A percentile compares a stretch with the other conserved stretches of the same genome.
These are phyloP conservation scores for Sceloporus tristichus DNA, from an alignment of 2,113 vertebrate genomes.

Conservation along the genomic window DNA sequence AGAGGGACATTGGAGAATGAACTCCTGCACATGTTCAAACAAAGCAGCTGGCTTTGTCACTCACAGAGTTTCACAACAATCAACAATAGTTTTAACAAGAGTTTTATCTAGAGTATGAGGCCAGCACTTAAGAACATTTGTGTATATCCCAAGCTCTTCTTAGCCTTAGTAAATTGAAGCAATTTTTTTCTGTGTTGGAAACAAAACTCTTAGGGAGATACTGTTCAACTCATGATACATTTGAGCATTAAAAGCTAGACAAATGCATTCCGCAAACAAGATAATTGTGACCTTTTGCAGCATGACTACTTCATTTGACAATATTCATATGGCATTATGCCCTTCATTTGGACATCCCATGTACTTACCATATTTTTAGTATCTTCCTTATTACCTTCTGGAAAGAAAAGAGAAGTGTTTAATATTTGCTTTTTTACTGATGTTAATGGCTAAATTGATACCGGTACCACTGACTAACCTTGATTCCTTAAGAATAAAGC, in stretches of 20 bases:
- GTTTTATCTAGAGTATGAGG: not conserved
- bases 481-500: not conserved
- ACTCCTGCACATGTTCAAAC: conserved; percentile 11
- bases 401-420: too few species aligned
- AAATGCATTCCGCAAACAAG: not conserved
- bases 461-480: not conserved
- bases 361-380: too few species aligned
- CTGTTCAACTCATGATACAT: not conserved
- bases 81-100: conserved; percentile 8
- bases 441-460: not conserved
- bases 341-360: too few species aligned
- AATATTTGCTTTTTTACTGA: not conserved
- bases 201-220: too few species aligned
- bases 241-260: not conserved
- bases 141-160: not conserved
- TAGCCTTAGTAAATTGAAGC: too few species aligned
- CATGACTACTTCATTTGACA: too few species aligned
- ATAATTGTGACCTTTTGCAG: too few species aligned
- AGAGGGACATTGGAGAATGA: not conserved
- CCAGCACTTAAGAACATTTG: not conserved
- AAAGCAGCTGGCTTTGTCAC: not conserved
- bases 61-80: not conserved
- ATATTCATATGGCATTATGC: too few species aligned
- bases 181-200: too few species aligned
- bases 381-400: too few species aligned